phyloP scores from a whole-genome alignment of 2,888 invertebrate genomes.

The Plebejus anna region DNA sequence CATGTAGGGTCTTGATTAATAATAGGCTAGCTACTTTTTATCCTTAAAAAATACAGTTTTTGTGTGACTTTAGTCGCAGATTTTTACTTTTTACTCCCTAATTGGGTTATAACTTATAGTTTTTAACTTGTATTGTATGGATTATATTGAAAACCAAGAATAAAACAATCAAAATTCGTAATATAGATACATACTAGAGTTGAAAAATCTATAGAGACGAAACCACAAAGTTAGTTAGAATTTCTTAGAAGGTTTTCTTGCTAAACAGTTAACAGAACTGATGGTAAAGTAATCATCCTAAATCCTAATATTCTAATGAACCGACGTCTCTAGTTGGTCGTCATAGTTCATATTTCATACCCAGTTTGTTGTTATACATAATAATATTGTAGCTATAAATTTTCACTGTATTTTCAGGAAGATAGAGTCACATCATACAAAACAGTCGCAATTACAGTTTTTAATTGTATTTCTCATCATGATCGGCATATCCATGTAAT shows the following conservation, averaged over 20 bases:
- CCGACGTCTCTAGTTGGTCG: too few relatives aligned
- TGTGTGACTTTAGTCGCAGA: not conserved
- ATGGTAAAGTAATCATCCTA: too few relatives aligned
- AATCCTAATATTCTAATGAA: too few relatives aligned
- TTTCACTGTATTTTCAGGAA: too few relatives aligned
- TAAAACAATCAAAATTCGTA: not conserved
- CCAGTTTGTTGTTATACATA: too few relatives aligned
- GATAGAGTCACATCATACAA: not conserved
- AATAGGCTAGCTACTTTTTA: too few relatives aligned
- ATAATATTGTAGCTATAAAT: too few relatives aligned
- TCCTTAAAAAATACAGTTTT: not conserved
- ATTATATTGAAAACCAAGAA: not conserved
- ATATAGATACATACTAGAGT: not conserved
- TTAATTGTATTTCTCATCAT: not conserved
- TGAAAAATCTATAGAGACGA: not conserved
- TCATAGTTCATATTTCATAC: too few relatives aligned
- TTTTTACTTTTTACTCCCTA: not conserved
- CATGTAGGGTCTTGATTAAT: not conserved
- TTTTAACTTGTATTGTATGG: not conserved
- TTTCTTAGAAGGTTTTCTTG: too few relatives aligned
- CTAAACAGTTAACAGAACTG: too few relatives aligned
- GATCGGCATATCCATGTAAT: not conserved
- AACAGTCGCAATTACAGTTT: not conserved
- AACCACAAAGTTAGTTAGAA: too few relatives aligned
- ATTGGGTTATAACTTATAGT: not conserved